phyloP scores from a whole-genome alignment of 2,113 vertebrate species.

The Octodon degus region DNA sequence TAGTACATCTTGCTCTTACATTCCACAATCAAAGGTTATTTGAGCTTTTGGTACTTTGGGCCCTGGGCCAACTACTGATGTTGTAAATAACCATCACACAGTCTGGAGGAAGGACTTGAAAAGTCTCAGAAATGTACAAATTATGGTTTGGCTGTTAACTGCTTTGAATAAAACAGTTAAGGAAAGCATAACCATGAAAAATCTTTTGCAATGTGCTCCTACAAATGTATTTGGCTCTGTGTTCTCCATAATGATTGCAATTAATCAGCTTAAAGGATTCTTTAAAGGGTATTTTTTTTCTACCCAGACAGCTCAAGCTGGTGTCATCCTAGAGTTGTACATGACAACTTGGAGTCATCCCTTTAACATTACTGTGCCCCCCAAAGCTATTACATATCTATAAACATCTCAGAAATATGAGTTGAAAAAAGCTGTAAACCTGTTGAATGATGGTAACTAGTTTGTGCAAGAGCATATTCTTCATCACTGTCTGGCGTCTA shows the following conservation, averaged over 20 bases:
- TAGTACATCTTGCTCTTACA: not conserved
- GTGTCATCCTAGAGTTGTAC: not conserved
- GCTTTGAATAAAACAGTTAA: not conserved
- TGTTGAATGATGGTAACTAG: not conserved
- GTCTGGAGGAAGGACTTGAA: not conserved
- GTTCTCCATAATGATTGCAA: not conserved
- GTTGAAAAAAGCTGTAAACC: not conserved
- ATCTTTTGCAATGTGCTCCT: fast-evolving
- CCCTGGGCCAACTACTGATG: not conserved
- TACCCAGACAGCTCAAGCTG: fast-evolving
- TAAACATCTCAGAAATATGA: not conserved
- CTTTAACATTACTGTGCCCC: not conserved
- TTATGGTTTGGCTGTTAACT: fast-evolving
- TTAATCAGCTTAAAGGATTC: constrained; percentile 24
- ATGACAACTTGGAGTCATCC: fast-evolving
- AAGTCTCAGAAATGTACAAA: not conserved
- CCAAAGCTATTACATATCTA: not conserved
- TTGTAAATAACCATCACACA: not conserved
- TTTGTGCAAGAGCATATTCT: not conserved
- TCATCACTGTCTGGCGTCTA: not conserved
- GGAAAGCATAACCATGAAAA: not conserved
- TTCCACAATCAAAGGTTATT: not conserved
- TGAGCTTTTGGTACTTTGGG: not conserved
- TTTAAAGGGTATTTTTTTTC: constrained; percentile 45
- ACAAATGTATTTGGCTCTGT: not conserved